Evolutionary conservation across 2,888 invertebrate genomes (phyloP).

Genomic region (Caenorhabditis becei): DNA sequence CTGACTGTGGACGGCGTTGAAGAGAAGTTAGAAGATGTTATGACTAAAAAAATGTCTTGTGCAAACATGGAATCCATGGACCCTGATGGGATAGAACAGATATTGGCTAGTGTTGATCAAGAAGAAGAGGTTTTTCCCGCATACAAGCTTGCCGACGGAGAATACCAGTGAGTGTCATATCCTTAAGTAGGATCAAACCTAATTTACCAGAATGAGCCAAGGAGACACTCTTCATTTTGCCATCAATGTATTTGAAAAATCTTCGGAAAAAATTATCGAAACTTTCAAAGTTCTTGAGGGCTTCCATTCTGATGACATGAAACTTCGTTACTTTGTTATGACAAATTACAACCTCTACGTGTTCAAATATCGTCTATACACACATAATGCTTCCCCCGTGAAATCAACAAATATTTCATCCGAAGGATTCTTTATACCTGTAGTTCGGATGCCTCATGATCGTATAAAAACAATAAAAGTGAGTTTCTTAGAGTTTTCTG

Average conservation of each 20-base stretch:
- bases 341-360: slow-evolving; percentile 58
- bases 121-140: slow-evolving; percentile 4
- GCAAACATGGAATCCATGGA: slow-evolving; percentile 49
- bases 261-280: slow-evolving; percentile 51
- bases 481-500: background rate
- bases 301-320: slow-evolving; percentile 36
- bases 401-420: slow-evolving; percentile 29
- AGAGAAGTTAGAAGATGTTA: slow-evolving; percentile 58
- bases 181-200: background rate
- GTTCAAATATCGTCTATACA: slow-evolving; percentile 17
- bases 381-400: background rate
- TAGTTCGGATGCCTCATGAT: slow-evolving; percentile 44
- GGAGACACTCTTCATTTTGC: slow-evolving; percentile 74
- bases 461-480: slow-evolving; percentile 43
- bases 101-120: slow-evolving; percentile 33
- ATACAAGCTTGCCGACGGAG: slow-evolving; percentile 47
- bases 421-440: slow-evolving; percentile 47
- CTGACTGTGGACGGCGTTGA: slow-evolving; percentile 8
- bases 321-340: slow-evolving; percentile 43
- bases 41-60: slow-evolving; percentile 60
- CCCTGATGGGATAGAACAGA: slow-evolving; percentile 37
- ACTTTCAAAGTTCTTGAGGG: slow-evolving; percentile 42
- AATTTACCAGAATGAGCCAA: slow-evolving; percentile 70
- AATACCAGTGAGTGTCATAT: slow-evolving; percentile 30
- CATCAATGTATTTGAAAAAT: slow-evolving; percentile 71